A percentile compares a stretch with the other conserved stretches of the same genome.
Conservation (phyloP, 2,113 vertebrate species). For the Myrmophylax atrothorax region DNA sequence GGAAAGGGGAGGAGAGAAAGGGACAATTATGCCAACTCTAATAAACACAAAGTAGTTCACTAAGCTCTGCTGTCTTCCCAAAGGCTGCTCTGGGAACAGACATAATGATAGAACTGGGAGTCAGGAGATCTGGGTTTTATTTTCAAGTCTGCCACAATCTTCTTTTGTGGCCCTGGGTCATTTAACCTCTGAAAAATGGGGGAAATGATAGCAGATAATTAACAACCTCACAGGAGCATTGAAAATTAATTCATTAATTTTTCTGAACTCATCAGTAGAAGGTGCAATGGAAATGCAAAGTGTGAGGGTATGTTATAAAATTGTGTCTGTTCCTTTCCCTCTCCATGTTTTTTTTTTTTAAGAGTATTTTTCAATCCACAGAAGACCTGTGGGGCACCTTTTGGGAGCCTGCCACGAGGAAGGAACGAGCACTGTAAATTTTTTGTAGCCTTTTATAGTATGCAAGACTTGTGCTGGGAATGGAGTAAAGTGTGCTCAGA, state of each 20-base stretch:
- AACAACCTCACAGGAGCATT: conserved; percentile 70
- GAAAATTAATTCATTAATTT: conserved; percentile 72
- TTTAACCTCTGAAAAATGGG: conserved; percentile 72
- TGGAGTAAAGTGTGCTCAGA: background rate
- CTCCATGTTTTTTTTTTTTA: background rate
- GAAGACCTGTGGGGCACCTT: background rate
- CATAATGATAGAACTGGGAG: conserved; percentile 71
- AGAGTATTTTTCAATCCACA: background rate
- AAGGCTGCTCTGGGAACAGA: conserved; percentile 67
- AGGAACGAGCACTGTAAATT: background rate
- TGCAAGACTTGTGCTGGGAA: background rate
- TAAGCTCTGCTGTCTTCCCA: conserved; percentile 56
- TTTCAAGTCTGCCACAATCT: conserved; percentile 70
- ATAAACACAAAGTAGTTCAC: conserved; percentile 70
- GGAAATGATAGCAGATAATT: conserved; percentile 70
- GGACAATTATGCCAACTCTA: conserved; percentile 57
- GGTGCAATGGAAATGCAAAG: conserved; percentile 59
- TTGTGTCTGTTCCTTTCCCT: background rate
- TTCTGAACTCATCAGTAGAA: conserved; percentile 70
- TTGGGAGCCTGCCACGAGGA: background rate
- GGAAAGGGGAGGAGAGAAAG: conserved; percentile 32
- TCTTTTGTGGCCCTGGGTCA: conserved; percentile 70
- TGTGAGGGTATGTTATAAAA: background rate
- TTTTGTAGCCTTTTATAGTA: background rate
- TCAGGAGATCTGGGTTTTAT: conserved; percentile 69